These are phyloP conservation scores for Drosophila lacertosa DNA, from an alignment of 1,140 invertebrate genomes.

Conservation along the genomic window DNA sequence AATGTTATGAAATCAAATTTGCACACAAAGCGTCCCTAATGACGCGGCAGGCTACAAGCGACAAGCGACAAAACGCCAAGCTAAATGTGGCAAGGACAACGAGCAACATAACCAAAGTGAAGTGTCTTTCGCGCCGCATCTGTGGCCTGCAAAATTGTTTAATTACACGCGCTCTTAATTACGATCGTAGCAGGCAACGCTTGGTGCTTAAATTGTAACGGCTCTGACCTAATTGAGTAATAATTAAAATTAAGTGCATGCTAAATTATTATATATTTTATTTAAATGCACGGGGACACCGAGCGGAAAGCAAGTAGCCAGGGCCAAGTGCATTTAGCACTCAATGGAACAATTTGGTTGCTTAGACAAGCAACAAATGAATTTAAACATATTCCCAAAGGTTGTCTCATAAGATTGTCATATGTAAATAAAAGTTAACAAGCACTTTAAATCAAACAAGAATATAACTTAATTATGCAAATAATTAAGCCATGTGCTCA, in stretches of 20 bases:
- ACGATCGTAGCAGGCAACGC: constrained; percentile 42
- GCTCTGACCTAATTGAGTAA: constrained; percentile 78
- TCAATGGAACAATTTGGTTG: constrained; percentile 31
- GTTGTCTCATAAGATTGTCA: no score
- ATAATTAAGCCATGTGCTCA: no score
- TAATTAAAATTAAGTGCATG: constrained; percentile 77
- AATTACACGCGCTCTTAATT: constrained; percentile 54
- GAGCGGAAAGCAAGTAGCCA: constrained; percentile 8
- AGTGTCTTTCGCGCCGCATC: constrained; percentile 5
- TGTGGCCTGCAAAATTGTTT: constrained; percentile 63
- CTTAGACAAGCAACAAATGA: constrained; percentile 52
- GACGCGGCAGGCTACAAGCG: constrained; percentile 37
- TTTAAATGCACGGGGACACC: constrained; percentile 46
- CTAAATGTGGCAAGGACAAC: constrained; percentile 33
- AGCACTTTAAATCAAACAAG: no score
- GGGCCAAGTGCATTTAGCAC: constrained; percentile 8
- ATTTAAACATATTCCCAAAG: no score
- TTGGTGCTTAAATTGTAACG: constrained; percentile 62
- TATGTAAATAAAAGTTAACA: no score
- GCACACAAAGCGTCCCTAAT: constrained; percentile 73
- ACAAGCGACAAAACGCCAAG: constrained; percentile 15
- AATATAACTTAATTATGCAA: no score
- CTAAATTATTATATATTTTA: constrained; percentile 82
- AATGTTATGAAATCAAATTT: constrained; percentile 82
- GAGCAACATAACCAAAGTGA: constrained; percentile 6